These are phyloP conservation scores for Tiliqua scincoides DNA, from an alignment of 2,113 vertebrate species.

Conservation along the genomic window DNA sequence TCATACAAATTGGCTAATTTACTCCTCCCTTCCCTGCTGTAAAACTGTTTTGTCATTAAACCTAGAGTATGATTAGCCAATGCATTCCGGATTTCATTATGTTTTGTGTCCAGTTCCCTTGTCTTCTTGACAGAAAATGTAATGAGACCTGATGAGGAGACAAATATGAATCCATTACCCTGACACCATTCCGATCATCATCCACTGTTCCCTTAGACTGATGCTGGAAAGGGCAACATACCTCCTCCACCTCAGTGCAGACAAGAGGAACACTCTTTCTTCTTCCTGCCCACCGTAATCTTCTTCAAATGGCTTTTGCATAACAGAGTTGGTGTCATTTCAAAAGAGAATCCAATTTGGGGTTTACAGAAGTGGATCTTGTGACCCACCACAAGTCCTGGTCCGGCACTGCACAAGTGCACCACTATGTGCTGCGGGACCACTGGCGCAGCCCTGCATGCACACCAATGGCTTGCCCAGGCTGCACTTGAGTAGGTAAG, in stretches of 20 bases:
- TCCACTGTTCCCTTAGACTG: neutral
- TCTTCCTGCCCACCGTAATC: neutral
- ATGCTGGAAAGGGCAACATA: neutral
- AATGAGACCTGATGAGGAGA: slow-evolving; percentile 16
- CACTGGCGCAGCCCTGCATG: too few relatives aligned
- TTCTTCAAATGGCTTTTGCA: neutral
- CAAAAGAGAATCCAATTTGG: neutral
- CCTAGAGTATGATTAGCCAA: neutral
- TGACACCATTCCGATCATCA: neutral
- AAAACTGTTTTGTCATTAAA: slow-evolving; percentile 10
- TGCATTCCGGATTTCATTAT: slow-evolving; percentile 12
- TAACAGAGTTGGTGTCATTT: neutral
- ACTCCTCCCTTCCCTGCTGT: neutral
- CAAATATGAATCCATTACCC: slow-evolving; percentile 16
- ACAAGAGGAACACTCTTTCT: neutral
- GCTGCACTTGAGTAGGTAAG: too few relatives aligned
- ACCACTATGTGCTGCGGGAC: too few relatives aligned
- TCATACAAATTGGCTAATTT: slow-evolving; percentile 11
- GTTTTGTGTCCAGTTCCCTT: neutral
- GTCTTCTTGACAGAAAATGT: neutral
- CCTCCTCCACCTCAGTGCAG: too few relatives aligned
- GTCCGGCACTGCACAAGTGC: too few relatives aligned
- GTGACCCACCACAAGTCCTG: too few relatives aligned
- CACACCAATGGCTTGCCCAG: too few relatives aligned
- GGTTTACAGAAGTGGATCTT: too few relatives aligned